Evolutionary conservation across 2,888 invertebrate species (phyloP), one percentile per base, ranked within the genome.

Genomic region (Xestia ashworthii): DNA sequence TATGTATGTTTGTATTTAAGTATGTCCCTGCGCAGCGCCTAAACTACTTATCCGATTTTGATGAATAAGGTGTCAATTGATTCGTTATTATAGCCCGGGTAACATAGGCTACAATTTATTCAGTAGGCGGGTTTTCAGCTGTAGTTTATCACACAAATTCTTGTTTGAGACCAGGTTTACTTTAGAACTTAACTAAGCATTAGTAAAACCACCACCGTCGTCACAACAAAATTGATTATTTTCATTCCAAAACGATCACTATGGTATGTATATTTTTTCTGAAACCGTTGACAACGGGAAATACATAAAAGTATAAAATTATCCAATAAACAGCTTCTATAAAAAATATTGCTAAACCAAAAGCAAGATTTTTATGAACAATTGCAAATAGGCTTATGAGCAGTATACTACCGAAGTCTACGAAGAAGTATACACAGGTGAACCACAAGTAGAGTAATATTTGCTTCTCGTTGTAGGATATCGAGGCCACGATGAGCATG

Each of bases 181-280:
- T 76, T 25, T 41, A 22, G 0, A 50, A 25, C 38, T 41, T 60
- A 25, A 12, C 53, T 44, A 32, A 32, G 32, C 32, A 60, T 14
- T 38, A 82, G 5, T 62, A n/a, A 83, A 85, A 72, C 48, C 55
- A 53, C 44, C 22, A n/a, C 9, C 0, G 50, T 58, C 50, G 3
- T 32, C 46, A 46, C 14, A 58, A 25, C 8, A 76, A 64, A 60
- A 48, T 22, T 67, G 69, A 64, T 66, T 11, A 82, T 65, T 74
- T 74, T 88, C 84, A 92, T 41, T 82, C 71, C 65, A 93, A 64
- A 70, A 89, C 79, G 82, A 94, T 92, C 22, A 92, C 88, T 67
- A 94, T 87, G n/a, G 93, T 93, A 68, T 92, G 92, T 85, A 95
- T 93, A 88, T 87, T 93, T 87, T 85, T 89, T 73, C 95, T 92